These are phyloP conservation scores for Cataglyphis hispanica DNA, from an alignment of 1,140 invertebrate genomes.

Conservation along the genomic window DNA sequence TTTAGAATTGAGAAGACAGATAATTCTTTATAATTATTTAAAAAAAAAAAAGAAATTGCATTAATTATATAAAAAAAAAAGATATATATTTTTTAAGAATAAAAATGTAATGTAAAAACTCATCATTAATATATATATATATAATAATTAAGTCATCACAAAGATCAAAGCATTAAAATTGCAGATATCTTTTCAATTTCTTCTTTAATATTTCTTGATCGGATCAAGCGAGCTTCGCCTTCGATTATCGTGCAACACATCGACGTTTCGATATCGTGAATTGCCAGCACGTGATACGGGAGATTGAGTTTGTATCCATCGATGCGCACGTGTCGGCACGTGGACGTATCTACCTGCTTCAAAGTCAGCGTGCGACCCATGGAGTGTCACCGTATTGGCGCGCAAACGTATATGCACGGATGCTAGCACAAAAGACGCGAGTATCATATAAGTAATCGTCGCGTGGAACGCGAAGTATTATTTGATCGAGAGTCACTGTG, in stretches of 20 bases:
- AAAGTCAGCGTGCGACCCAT: slow-evolving; percentile 76
- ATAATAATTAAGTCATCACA: not conserved
- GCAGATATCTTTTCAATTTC: slow-evolving; percentile 3
- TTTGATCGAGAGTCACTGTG: slow-evolving; percentile 77
- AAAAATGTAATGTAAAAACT: slow-evolving; percentile 2
- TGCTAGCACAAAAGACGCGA: slow-evolving; percentile 75
- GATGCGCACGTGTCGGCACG: slow-evolving; percentile 79
- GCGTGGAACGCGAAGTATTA: slow-evolving; percentile 71
- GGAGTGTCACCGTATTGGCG: slow-evolving; percentile 61
- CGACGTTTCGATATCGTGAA: slow-evolving; percentile 62
- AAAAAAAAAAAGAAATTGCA: too few relatives aligned
- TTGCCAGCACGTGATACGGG: slow-evolving; percentile 66
- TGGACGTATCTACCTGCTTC: slow-evolving; percentile 76
- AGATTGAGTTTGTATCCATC: slow-evolving; percentile 67
- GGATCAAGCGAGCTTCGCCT: slow-evolving; percentile 7
- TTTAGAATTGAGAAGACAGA: not conserved
- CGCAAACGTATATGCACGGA: slow-evolving; percentile 62
- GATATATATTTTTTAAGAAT: too few relatives aligned
- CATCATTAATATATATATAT: too few relatives aligned
- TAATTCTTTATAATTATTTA: not conserved
- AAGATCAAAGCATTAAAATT: not conserved
- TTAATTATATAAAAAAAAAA: too few relatives aligned
- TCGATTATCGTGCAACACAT: slow-evolving; percentile 48
- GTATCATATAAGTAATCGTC: slow-evolving; percentile 41
- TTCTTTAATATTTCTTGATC: slow-evolving; percentile 42